These are phyloP conservation scores for Chromis chromis DNA, from an alignment of 2,797 vertebrate genomes.

Conservation along the genomic window DNA sequence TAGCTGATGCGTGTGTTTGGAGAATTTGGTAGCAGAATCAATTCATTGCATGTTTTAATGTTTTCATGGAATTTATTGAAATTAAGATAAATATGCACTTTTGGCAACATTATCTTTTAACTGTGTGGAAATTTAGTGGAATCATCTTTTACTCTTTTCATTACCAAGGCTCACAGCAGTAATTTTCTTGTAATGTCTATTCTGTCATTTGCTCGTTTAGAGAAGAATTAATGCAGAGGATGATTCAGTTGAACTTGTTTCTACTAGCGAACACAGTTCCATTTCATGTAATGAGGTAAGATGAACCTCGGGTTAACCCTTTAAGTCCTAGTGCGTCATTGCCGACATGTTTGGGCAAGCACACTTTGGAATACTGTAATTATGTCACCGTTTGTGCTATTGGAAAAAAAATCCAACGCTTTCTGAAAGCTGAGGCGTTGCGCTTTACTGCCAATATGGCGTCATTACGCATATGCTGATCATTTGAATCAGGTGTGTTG, in stretches of 20 bases:
- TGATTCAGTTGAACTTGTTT: not conserved
- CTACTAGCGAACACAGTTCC: not conserved
- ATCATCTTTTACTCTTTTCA: not conserved
- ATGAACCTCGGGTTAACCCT: not conserved
- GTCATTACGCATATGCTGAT: too few species aligned
- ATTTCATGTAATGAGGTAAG: not conserved
- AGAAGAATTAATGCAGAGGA: not conserved
- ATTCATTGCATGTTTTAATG: not conserved
- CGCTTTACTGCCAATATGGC: too few species aligned
- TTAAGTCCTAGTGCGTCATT: too few species aligned
- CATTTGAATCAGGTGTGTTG: too few species aligned
- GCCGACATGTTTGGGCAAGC: too few species aligned
- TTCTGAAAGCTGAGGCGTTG: too few species aligned
- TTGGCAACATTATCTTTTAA: not conserved
- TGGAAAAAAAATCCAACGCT: too few species aligned
- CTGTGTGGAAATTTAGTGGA: not conserved
- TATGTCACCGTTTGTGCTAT: too few species aligned
- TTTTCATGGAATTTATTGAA: too few species aligned
- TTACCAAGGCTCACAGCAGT: not conserved
- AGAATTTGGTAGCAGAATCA: not conserved
- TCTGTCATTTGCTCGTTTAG: slow-evolving; percentile 7
- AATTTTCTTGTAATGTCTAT: not conserved
- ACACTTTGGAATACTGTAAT: too few species aligned
- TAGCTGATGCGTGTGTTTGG: too few species aligned
- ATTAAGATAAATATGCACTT: not conserved